These are phyloP conservation scores for Pogonomyrmex barbatus DNA, from an alignment of 1,140 invertebrate species.

Conservation along the genomic window DNA sequence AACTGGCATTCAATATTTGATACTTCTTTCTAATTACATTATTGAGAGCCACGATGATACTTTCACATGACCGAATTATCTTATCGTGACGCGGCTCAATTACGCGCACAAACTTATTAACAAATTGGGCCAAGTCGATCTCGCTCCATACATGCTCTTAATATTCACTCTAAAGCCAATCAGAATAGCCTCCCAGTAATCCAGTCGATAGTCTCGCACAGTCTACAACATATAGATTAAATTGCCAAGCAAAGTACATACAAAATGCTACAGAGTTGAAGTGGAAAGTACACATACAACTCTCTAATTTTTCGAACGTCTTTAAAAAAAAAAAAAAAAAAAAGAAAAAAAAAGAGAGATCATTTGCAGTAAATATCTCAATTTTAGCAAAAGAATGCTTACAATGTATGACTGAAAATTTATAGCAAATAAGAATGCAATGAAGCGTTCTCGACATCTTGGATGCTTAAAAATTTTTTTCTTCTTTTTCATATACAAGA, in stretches of 20 bases:
- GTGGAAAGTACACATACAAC: not conserved
- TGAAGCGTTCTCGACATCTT: too few relatives aligned
- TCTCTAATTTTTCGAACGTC: not conserved
- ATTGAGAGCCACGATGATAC: slow-evolving; percentile 69
- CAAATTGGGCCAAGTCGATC: slow-evolving; percentile 65
- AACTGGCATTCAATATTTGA: slow-evolving; percentile 4
- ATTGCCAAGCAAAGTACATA: not conserved
- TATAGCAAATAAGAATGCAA: too few relatives aligned
- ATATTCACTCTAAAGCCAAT: slow-evolving; percentile 7
- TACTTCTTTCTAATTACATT: slow-evolving; percentile 55
- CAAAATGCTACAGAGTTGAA: not conserved
- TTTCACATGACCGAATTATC: slow-evolving; percentile 65
- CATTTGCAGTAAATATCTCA: slow-evolving; percentile 1
- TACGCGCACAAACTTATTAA: slow-evolving; percentile 58
- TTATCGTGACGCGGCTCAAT: slow-evolving; percentile 56
- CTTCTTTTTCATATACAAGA: too few relatives aligned
- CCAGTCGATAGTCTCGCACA: not conserved
- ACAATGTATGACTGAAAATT: too few relatives aligned
- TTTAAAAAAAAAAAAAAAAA: not conserved
- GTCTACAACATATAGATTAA: not conserved
- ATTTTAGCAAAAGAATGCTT: not conserved
- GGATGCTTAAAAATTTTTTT: too few relatives aligned
- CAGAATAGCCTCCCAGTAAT: not conserved
- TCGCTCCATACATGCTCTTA: slow-evolving; percentile 59
- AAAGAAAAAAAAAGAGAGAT: not conserved